phyloP scores from a whole-genome alignment of 2,113 vertebrate species.

The Cephalopholis sonnerati region DNA sequence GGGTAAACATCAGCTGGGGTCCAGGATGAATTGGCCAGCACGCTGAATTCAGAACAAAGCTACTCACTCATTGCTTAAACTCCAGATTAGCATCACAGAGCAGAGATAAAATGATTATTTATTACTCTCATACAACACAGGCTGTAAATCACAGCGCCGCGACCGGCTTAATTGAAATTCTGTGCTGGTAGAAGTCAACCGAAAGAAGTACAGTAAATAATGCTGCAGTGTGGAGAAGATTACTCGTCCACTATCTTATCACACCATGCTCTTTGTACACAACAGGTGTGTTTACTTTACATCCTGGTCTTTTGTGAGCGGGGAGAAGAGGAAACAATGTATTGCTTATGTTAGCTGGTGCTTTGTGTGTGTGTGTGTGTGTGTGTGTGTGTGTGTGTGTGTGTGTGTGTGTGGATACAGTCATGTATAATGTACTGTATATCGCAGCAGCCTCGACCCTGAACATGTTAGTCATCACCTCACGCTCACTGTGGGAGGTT shows the following conservation, averaged over 20 bases:
- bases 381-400: constrained; percentile 41
- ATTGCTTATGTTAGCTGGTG: background rate
- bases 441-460: background rate
- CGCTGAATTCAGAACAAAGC: constrained; percentile 67
- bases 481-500: background rate
- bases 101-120: constrained; percentile 57
- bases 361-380: constrained; percentile 35
- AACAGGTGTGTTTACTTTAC: constrained; percentile 64
- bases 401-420: constrained; percentile 20
- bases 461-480: constrained; percentile 16
- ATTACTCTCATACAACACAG: constrained; percentile 34
- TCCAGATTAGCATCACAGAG: constrained; percentile 64
- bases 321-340: constrained; percentile 31
- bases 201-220: constrained; percentile 21
- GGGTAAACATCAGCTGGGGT: constrained; percentile 82
- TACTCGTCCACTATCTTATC: constrained; percentile 14
- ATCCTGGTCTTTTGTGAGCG: constrained; percentile 35
- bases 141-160: constrained; percentile 32
- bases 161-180: constrained; percentile 36
- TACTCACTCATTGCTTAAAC: constrained; percentile 58
- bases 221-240: background rate
- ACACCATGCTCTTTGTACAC: constrained; percentile 25
- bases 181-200: constrained; percentile 4
- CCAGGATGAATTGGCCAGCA: constrained; percentile 61
- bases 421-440: constrained; percentile 11